Base-by-base conservation (phyloP, 2,888 invertebrate species). In the Philereme vetulata region DNA sequence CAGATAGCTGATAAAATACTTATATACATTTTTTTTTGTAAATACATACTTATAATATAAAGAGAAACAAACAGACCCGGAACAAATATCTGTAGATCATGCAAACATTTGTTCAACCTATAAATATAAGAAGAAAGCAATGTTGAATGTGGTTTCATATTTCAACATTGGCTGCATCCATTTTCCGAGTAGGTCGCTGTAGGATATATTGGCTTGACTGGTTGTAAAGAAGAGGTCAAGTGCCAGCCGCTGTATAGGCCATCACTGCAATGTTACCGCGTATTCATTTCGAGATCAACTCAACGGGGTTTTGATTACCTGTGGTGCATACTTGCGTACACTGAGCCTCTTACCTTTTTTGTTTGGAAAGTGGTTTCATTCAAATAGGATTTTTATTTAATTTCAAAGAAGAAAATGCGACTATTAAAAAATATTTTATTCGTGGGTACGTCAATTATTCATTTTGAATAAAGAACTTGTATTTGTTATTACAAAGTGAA, bases 251-350 rank as follows among this genome's bases (percentile, higher is more conserved):
- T 66, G 65, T 67, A 56, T 67, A 72, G 65, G 56, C 70, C 67
- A 74, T 62, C 60, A 72, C 68, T 64, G 65, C 68, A 74, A 72
- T 67, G 71, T 72, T 75, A 68, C 72, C 70, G 42, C 57, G 70
- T 71, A 70, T 74, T 74, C 70, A 67, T 69, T 76, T 68, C 69
- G 62, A 74, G 70, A 67, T 67, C 64, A 67, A 68, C 70, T 77
- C 66, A 63, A 65, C 61, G 53, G 62, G 66, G 61, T 60, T 70
- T 75, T 70, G 68, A 72, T 72, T 67, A 71, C 55, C 53, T 45
- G 21, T 51, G 44, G 47, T 42, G 38, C 44, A 52, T 52, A 40
- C 50, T 50, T 36, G 43, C 11, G 43, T 33, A 7, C 45, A 32
- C 10, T 46, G 38, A 35, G 44, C 10, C 38, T 48, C 32, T 46